phyloP scores from a whole-genome alignment of 2,797 vertebrate genomes.

The Mormyrops attenuatus region DNA sequence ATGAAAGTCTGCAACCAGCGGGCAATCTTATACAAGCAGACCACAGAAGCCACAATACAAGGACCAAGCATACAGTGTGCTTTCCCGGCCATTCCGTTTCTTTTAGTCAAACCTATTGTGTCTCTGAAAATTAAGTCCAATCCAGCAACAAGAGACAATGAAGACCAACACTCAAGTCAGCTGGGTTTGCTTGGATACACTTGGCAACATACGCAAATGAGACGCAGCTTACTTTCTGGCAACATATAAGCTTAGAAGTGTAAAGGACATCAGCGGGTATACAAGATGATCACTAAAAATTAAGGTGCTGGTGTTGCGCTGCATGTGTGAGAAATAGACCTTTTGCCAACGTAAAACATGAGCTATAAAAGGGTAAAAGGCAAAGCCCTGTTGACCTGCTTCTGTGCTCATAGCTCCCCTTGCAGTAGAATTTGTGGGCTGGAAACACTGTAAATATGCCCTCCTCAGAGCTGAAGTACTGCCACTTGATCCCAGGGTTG shows the following conservation, averaged over 20 bases:
- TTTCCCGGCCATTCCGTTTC: conserved; percentile 35
- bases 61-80: conserved; percentile 57
- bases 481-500: conserved; percentile 97
- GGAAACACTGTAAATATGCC: conserved; percentile 98
- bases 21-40: conserved; percentile 34
- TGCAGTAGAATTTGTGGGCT: conserved; percentile 96
- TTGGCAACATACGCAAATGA: not conserved
- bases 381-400: conserved; percentile 69
- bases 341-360: not conserved
- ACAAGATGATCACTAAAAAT: not conserved
- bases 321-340: not conserved
- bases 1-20: conserved; percentile 24
- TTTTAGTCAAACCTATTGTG: not conserved
- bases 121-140: not conserved
- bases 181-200: not conserved
- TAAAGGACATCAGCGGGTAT: not conserved
- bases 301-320: not conserved
- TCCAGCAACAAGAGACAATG: not conserved
- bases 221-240: not conserved
- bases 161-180: not conserved
- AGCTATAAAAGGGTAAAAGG: not conserved
- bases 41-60: conserved; percentile 41
- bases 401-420: conserved; percentile 90
- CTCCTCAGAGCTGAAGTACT: conserved; percentile 98
- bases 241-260: not conserved